These are phyloP conservation scores for Lepas anatifera DNA, from an alignment of 2,888 invertebrate genomes.

Conservation along the genomic window DNA sequence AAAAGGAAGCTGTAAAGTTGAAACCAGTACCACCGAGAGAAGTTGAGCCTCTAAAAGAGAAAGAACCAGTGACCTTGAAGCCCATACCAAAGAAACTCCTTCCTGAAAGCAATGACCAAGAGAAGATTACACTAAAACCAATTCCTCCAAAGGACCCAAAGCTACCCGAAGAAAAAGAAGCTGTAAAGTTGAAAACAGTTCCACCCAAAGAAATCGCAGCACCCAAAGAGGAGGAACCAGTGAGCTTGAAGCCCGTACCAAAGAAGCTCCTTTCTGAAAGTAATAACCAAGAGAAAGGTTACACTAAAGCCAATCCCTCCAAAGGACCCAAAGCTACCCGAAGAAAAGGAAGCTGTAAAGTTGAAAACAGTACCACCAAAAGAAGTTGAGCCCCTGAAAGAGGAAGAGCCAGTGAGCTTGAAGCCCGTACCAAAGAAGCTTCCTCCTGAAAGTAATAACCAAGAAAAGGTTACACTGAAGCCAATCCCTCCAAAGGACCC, in stretches of 20 bases:
- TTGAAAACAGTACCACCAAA: slow-evolving; percentile 27
- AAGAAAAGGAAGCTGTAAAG: slow-evolving; percentile 37
- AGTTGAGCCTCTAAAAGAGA: neutral
- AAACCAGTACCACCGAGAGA: neutral
- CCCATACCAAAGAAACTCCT: neutral
- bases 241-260: neutral
- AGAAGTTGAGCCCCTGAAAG: neutral
- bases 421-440: slow-evolving; percentile 9
- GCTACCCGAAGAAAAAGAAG: slow-evolving; percentile 11
- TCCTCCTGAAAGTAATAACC: slow-evolving; percentile 30
- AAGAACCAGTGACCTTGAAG: neutral
- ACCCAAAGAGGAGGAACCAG: slow-evolving; percentile 23
- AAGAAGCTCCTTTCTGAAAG: slow-evolving; percentile 25
- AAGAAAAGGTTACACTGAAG: slow-evolving; percentile 35
- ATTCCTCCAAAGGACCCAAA: neutral
- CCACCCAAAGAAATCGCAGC: slow-evolving; percentile 20
- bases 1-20: neutral
- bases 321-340: slow-evolving; percentile 31
- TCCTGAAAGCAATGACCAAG: slow-evolving; percentile 9
- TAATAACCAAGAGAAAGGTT: slow-evolving; percentile 35
- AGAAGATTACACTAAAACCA: neutral
- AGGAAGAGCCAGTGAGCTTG: slow-evolving; percentile 14
- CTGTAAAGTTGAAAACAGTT: slow-evolving; percentile 22
- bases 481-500: slow-evolving; percentile 24
- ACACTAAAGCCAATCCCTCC: slow-evolving; percentile 31